Evolutionary conservation across 2,797 vertebrate genomes (phyloP), one percentile per base, ranked within the genome.

Genomic region (Dryobates pubescens): DNA sequence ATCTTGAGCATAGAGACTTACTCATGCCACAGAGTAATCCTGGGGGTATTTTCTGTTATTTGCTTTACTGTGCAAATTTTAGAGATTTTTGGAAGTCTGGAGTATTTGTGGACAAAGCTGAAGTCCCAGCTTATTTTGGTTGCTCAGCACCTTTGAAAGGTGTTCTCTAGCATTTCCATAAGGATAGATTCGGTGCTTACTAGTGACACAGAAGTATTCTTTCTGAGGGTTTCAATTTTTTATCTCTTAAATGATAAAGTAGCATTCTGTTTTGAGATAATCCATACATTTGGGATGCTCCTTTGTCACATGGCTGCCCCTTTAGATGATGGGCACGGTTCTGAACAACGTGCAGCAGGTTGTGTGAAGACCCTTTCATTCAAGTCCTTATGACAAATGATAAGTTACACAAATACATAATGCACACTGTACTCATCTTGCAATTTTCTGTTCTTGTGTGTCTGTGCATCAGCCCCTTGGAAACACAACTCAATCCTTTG

Each of bases 381-480:
- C 19, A 62, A 5, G 24, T 47, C n/a, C 18, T 75, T 53, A 10
- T 6, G 24, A 22, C 6, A 69, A 41, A 23, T 41, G 27, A 3
- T 18, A 65, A 62, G 15, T 58, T 79, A 32, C 17, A 38, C 3
- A 1, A 13, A 13, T 13, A 13, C 14, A 8, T 43, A 73, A 68
- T 27, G 12, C n/a, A 29, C 4, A 5, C 7, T 54, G 53, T 63
- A 57, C 61, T 96, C 10, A 95, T 9, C 29, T 24, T 36, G 6
- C 74, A 22, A 84, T 62, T 82, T 95, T 95, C 82, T 93, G 6
- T 82, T 93, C 56, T 93, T 95, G 30, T 56, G 85, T 93, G 90
- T 87, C 65, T 91, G 27, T 64, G 47, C 68, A 95, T 62, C 85
- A 96, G 90, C 23, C 71, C 57, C 88, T 34, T 53, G 94, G 71